Percentiles rank a stretch among this genome's conserved stretches.
These are phyloP conservation scores for Argyresthia albistria DNA, from an alignment of 2,888 invertebrate genomes.

Conservation along the genomic window DNA sequence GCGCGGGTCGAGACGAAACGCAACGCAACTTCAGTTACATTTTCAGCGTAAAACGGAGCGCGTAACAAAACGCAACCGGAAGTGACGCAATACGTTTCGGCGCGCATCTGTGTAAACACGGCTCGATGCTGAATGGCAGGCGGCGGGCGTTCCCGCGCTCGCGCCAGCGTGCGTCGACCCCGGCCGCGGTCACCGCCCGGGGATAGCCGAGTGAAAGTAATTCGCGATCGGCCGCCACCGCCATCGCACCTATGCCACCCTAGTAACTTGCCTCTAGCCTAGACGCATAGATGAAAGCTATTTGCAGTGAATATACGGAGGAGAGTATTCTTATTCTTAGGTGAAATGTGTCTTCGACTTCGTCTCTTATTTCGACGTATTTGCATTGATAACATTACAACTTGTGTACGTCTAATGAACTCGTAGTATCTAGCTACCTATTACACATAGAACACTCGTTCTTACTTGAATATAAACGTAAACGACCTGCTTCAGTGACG, in stretches of 20 bases:
- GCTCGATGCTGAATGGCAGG: constrained; percentile 66
- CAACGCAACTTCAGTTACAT: too few species aligned
- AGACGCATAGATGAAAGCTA: constrained; percentile 11
- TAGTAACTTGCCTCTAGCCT: constrained; percentile 30
- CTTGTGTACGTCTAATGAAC: too few species aligned
- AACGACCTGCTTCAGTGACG: too few species aligned
- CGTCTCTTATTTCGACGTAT: too few species aligned
- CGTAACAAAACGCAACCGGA: constrained; percentile 41
- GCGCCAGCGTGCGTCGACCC: constrained; percentile 51
- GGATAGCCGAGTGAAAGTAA: constrained; percentile 70
- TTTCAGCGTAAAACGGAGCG: constrained; percentile 49
- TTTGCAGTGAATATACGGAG: background rate
- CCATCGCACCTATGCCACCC: constrained; percentile 38
- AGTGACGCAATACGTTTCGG: constrained; percentile 69
- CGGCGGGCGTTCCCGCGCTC: constrained; percentile 50
- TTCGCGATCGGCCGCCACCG: constrained; percentile 55
- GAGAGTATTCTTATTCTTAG: too few species aligned
- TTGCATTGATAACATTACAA: too few species aligned
- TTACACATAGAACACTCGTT: too few species aligned
- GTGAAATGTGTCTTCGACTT: too few species aligned
- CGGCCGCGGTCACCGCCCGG: constrained; percentile 60
- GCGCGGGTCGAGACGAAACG: too few species aligned
- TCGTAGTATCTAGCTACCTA: too few species aligned
- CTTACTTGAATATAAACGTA: too few species aligned
- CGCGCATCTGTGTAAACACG: constrained; percentile 70